These are phyloP conservation scores for Stenoptilia bipunctidactyla DNA, from an alignment of 2,888 invertebrate genomes.

Conservation along the genomic window DNA sequence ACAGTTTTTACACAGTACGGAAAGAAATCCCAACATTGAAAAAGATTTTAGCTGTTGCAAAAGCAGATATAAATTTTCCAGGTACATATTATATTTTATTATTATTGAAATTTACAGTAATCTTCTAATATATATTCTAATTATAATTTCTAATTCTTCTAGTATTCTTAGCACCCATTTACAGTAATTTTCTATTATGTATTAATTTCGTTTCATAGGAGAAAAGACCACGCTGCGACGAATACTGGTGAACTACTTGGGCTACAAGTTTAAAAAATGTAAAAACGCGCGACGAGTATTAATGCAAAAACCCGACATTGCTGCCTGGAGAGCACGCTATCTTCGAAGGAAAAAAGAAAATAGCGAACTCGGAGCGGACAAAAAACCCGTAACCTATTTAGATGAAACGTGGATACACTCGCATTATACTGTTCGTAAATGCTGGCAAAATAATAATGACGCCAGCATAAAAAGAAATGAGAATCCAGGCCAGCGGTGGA, in stretches of 20 bases:
- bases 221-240: background rate
- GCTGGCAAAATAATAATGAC: too few relatives aligned
- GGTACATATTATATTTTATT: background rate
- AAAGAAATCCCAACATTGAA: slow-evolving; percentile 11
- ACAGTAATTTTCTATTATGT: too few relatives aligned
- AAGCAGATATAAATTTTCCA: slow-evolving; percentile 3
- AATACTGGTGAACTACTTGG: too few relatives aligned
- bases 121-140: too few relatives aligned
- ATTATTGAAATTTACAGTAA: too few relatives aligned
- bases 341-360: slow-evolving; percentile 6
- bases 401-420: too few relatives aligned
- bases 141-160: too few relatives aligned
- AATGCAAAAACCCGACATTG: slow-evolving; percentile 5
- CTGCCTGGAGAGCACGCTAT: slow-evolving; percentile 7
- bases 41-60: slow-evolving; percentile 9
- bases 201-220: background rate
- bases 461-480: slow-evolving; percentile 12
- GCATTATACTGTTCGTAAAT: too few relatives aligned
- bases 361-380: slow-evolving; percentile 2
- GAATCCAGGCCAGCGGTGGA: slow-evolving; percentile 14
- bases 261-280: too few relatives aligned
- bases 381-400: too few relatives aligned
- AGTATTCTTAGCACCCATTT: too few relatives aligned
- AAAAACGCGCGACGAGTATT: background rate
- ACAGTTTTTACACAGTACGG: slow-evolving; percentile 9